Conservation (phyloP, 1,140 invertebrate species). For the Aphis craccivora region DNA sequence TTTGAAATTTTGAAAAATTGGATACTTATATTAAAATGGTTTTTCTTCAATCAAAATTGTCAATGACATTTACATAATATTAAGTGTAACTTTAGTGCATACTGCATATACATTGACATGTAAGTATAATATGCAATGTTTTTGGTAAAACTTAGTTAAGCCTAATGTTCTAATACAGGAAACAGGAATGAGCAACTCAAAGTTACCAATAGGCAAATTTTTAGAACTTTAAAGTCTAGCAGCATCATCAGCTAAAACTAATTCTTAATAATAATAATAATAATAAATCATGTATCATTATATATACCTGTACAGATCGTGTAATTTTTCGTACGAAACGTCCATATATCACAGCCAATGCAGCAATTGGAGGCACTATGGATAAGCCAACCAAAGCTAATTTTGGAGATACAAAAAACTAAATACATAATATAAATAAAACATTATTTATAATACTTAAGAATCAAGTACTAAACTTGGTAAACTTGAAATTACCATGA, state of each 20-base stretch:
- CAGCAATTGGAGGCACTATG: conserved; percentile 88
- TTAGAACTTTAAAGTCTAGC: no score
- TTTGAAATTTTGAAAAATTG: no score
- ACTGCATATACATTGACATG: no score
- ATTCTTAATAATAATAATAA: background rate
- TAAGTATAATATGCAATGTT: background rate
- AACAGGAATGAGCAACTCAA: no score
- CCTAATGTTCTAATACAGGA: no score
- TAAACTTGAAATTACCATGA: conserved; percentile 78
- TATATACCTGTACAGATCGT: conserved; percentile 71
- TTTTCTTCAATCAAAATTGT: no score
- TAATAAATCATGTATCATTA: background rate
- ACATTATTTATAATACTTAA: conserved; percentile 38
- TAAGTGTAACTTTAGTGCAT: no score
- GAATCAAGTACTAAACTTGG: background rate
- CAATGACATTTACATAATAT: no score
- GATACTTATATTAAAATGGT: no score
- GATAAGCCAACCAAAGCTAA: conserved; percentile 83
- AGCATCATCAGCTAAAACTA: background rate
- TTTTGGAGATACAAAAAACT: conserved; percentile 90
- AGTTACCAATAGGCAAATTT: no score
- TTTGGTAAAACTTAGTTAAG: no score
- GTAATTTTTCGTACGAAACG: conserved; percentile 87
- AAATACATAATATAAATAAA: conserved; percentile 64
- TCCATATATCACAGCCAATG: conserved; percentile 87